These are phyloP conservation scores for Homalodisca vitripennis DNA, from an alignment of 1,140 invertebrate genomes.

Conservation along the genomic window DNA sequence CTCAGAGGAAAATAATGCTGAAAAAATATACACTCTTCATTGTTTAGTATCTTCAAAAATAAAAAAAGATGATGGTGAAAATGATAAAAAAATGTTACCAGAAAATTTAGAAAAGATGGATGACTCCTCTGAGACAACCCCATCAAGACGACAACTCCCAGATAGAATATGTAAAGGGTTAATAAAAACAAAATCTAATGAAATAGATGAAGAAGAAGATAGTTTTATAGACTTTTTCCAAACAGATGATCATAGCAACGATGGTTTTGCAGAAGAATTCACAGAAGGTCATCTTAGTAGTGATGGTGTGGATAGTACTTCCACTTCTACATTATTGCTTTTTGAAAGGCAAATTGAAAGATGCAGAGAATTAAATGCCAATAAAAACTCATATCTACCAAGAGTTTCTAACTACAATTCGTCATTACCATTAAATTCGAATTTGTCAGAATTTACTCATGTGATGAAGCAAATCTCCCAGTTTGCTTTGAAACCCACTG, in stretches of 20 bases:
- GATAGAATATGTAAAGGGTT: constrained; percentile 5
- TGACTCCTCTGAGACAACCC: background rate
- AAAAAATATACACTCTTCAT: too few species aligned
- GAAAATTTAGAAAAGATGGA: background rate
- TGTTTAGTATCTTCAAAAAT: too few species aligned
- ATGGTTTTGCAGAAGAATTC: too few species aligned
- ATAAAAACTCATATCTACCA: too few species aligned
- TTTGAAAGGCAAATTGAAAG: background rate
- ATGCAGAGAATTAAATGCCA: background rate
- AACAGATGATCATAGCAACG: too few species aligned
- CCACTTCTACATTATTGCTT: background rate
- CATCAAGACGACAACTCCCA: background rate
- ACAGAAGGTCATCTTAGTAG: too few species aligned
- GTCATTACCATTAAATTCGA: background rate
- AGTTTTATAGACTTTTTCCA: too few species aligned
- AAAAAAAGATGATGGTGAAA: background rate
- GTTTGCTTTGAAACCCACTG: background rate
- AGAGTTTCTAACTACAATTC: background rate
- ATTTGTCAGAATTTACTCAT: constrained; percentile 8
- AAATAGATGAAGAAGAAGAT: too few species aligned
- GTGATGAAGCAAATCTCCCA: constrained; percentile 1
- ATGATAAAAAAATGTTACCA: background rate
- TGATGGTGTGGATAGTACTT: too few species aligned
- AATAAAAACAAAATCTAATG: background rate
- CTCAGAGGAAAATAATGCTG: too few species aligned